Evolutionary conservation across 92 coral and sea anemone species (phyloP).

Genomic region (Zoanthus sansibaricus): DNA sequence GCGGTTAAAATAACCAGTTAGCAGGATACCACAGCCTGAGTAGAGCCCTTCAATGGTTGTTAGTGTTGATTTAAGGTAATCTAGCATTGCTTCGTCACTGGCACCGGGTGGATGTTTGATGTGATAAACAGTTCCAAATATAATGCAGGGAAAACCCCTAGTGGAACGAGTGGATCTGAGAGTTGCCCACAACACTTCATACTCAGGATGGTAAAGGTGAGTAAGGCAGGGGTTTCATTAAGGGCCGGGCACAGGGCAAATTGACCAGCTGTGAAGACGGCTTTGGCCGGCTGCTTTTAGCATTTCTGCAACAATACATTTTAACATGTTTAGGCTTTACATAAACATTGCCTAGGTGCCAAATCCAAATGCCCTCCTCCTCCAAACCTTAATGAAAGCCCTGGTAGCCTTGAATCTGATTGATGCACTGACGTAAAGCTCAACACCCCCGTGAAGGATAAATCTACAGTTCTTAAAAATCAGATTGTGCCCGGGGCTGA

Average conservation of each 20-base stretch:
- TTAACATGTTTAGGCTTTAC: too few relatives aligned
- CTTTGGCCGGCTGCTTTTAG: too few relatives aligned
- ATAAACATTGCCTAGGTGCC: too few relatives aligned
- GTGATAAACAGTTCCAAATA: conserved; percentile 62
- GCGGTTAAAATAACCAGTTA: conserved; percentile 61
- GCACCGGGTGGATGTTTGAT: conserved; percentile 55
- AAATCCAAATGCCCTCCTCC: too few relatives aligned
- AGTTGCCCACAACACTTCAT: conserved; percentile 49
- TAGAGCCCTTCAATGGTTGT: conserved; percentile 48
- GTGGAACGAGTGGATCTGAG: conserved; percentile 47
- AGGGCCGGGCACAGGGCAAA: too few relatives aligned
- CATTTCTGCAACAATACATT: too few relatives aligned
- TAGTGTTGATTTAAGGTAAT: conserved; percentile 48
- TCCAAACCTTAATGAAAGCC: too few relatives aligned
- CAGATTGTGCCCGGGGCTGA: too few relatives aligned
- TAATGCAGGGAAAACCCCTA: conserved; percentile 39
- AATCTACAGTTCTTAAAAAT: too few relatives aligned
- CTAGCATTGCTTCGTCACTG: conserved; percentile 63
- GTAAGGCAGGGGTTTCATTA: not conserved
- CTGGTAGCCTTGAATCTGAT: conserved; percentile 41
- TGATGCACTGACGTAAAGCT: conserved; percentile 20
- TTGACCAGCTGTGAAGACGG: too few relatives aligned
- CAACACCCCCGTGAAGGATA: not conserved
- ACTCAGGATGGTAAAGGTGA: conserved; percentile 40
- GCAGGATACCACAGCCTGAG: conserved; percentile 56